phyloP scores from a whole-genome alignment of 2,113 vertebrate species.

The Cricetomys ansorgei region DNA sequence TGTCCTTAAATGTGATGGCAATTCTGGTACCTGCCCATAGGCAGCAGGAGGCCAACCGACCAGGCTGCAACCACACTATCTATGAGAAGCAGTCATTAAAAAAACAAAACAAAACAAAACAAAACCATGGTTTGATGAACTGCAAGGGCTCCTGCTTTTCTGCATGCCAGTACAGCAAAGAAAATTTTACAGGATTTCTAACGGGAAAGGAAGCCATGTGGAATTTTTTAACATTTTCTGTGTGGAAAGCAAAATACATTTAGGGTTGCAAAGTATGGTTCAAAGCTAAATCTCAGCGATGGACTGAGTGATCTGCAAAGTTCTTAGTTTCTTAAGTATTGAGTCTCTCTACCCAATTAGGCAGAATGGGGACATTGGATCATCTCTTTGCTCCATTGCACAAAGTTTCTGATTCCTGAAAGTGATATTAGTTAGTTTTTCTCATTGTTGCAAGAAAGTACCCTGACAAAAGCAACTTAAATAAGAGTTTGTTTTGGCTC shows the following conservation, averaged over 20 bases:
- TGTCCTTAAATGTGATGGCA: not conserved
- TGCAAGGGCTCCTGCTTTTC: not conserved
- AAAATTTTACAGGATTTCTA: slow-evolving; percentile 43
- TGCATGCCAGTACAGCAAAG: not conserved
- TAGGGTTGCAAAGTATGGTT: not conserved
- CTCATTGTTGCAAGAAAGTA: not conserved
- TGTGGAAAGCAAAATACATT: slow-evolving; percentile 1
- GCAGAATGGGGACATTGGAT: no score
- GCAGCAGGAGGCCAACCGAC: not conserved
- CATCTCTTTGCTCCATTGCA: not conserved
- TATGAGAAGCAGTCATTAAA: slow-evolving; percentile 14
- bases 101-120: no score
- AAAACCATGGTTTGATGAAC: not conserved
- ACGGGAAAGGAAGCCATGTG: not conserved
- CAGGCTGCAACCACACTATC: not conserved
- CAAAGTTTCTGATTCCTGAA: not conserved
- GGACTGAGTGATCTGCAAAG: not conserved
- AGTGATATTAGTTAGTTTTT: not conserved
- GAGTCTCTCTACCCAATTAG: not conserved
- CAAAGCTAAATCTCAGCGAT: not conserved
- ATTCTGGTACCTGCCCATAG: not conserved
- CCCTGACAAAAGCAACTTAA: not conserved
- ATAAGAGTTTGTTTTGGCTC: not conserved
- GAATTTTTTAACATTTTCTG: slow-evolving; percentile 9
- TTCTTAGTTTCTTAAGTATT: not conserved